Percentiles rank a stretch among this genome's conserved stretches.
phyloP scores from a whole-genome alignment of 2,888 invertebrate genomes.

The Chaetoderma sp. region DNA sequence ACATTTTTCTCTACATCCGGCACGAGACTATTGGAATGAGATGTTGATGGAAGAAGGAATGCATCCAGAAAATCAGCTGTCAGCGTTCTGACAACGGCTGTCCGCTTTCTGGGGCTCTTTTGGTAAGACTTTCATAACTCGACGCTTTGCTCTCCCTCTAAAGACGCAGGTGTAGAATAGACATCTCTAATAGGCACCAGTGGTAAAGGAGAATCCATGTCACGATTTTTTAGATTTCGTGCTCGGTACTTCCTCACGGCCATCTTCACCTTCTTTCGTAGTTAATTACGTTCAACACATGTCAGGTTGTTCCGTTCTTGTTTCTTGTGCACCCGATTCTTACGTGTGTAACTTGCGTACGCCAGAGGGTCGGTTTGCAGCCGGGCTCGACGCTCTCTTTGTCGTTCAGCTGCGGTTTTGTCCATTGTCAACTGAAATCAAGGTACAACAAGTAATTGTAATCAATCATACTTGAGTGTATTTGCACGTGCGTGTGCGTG shows the following conservation, averaged over 20 bases:
- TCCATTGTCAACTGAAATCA: too few relatives aligned
- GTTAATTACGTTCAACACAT: background rate
- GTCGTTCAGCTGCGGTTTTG: background rate
- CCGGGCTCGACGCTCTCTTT: background rate
- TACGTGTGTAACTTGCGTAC: background rate
- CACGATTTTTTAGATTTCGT: too few relatives aligned
- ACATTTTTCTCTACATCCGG: too few relatives aligned
- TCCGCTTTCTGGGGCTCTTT: background rate
- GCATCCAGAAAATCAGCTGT: too few relatives aligned
- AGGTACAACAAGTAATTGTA: too few relatives aligned
- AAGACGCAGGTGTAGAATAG: background rate
- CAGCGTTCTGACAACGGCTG: background rate
- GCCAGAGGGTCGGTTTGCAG: background rate
- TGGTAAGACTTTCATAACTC: background rate
- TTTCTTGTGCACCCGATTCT: background rate
- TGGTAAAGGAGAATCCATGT: too few relatives aligned
- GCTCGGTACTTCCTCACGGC: background rate
- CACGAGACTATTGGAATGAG: too few relatives aligned
- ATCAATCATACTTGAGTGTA: too few relatives aligned
- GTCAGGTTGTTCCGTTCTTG: background rate
- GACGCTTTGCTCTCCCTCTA: background rate
- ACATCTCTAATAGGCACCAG: background rate
- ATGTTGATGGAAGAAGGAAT: too few relatives aligned
- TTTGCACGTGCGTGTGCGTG: too few relatives aligned
- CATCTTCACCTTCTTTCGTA: background rate